Percentiles rank a stretch among this genome's conserved stretches.
These are phyloP conservation scores for Lordiphosa andalusiaca DNA, from an alignment of 2,888 invertebrate genomes.

Conservation along the genomic window DNA sequence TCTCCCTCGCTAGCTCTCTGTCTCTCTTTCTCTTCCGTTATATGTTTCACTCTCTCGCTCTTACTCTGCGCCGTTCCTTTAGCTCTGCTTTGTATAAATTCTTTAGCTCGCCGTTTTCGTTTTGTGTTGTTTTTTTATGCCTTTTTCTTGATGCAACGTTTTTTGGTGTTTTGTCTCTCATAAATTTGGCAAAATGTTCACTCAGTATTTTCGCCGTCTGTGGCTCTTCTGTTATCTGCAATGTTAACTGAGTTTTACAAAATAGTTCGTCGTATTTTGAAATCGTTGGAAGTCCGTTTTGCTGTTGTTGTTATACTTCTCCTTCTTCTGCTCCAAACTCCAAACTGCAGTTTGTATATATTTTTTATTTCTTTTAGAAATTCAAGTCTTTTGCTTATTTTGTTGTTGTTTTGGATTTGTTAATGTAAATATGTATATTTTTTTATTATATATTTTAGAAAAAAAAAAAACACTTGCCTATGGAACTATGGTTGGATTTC, in stretches of 20 bases:
- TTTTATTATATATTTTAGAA: constrained; percentile 26
- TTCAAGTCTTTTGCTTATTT: constrained; percentile 58
- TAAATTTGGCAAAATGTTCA: constrained; percentile 58
- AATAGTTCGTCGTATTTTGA: constrained; percentile 77
- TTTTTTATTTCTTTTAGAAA: constrained; percentile 63
- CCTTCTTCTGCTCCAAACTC: constrained; percentile 10
- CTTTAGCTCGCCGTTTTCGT: constrained; percentile 38
- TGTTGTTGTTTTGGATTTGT: constrained; percentile 26
- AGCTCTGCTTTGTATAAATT: constrained; percentile 49
- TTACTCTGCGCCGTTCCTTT: constrained; percentile 3
- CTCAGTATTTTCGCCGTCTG: constrained; percentile 26
- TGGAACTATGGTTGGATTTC: constrained; percentile 20
- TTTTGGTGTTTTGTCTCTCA: constrained; percentile 10
- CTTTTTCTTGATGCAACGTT: constrained; percentile 10
- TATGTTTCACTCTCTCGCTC: constrained; percentile 5
- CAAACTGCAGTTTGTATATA: constrained; percentile 49
- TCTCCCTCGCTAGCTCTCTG: constrained; percentile 13
- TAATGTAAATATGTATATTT: constrained; percentile 55
- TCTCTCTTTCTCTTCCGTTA: constrained; percentile 4
- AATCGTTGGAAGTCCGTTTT: constrained; percentile 79
- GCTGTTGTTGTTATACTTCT: constrained; percentile 13
- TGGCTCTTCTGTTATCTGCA: constrained; percentile 1
- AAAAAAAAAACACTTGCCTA: constrained; percentile 32
- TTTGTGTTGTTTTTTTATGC: constrained; percentile 1
- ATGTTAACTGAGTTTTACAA: constrained; percentile 33